Evolutionary conservation across 2,797 vertebrate genomes (phyloP).

Genomic region (Lagorchestes hirsutus): DNA sequence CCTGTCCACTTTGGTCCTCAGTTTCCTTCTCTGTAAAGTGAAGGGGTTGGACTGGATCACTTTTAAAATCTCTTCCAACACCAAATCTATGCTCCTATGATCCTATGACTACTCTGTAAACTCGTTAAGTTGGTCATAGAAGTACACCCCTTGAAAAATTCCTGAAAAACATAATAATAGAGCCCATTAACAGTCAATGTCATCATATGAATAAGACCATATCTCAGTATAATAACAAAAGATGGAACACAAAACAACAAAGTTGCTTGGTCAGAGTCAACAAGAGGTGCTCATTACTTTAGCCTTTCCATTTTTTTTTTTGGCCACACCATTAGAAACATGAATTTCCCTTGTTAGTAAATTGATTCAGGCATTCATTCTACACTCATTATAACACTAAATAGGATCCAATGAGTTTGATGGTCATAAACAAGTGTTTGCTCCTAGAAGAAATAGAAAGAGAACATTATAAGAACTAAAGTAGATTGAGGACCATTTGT

Average conservation of each 20-base stretch:
- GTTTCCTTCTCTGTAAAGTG: background rate
- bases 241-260: conserved; percentile 78
- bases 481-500: conserved; percentile 55
- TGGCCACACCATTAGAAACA: conserved; percentile 77
- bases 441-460: conserved; percentile 71
- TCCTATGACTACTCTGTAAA: background rate
- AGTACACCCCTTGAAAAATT: background rate
- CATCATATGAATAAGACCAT: conserved; percentile 69
- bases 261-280: conserved; percentile 68
- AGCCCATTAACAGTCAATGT: conserved; percentile 71
- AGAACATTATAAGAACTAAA: conserved; percentile 67
- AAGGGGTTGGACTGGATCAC: background rate
- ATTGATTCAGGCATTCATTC: conserved; percentile 51
- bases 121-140: background rate
- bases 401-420: conserved; percentile 70
- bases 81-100: background rate
- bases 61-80: background rate
- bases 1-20: background rate
- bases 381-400: conserved; percentile 73
- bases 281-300: conserved; percentile 77
- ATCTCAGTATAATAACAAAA: conserved; percentile 71
- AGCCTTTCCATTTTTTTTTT: conserved; percentile 79
- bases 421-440: conserved; percentile 80
- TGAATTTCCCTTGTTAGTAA: conserved; percentile 71
- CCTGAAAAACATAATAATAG: conserved; percentile 57